Conservation (phyloP, 2,113 vertebrate species). For the Sorex araneus region DNA sequence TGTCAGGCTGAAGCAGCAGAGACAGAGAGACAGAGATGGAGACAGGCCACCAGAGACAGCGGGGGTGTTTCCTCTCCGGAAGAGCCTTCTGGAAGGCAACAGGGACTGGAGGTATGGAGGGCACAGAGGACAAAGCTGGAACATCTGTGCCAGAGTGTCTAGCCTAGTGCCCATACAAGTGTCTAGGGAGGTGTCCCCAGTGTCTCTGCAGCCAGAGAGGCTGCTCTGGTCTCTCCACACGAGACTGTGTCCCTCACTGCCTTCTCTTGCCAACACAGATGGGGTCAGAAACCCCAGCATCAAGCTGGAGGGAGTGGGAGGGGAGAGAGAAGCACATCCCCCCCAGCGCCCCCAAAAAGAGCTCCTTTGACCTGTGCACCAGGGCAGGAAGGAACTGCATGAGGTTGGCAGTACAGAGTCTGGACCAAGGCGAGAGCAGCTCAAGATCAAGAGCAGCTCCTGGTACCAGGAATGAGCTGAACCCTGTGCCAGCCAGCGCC, state of each 20-base stretch:
- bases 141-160: background rate
- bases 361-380: too few relatives aligned
- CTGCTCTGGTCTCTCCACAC: too few relatives aligned
- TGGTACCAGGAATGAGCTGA: too few relatives aligned
- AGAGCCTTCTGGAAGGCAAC: background rate
- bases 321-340: background rate
- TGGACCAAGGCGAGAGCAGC: too few relatives aligned
- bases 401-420: too few relatives aligned
- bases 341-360: background rate
- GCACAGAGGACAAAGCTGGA: background rate
- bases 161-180: fast-evolving
- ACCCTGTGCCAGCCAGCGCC: too few relatives aligned
- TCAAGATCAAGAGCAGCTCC: too few relatives aligned
- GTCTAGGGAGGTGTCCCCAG: background rate
- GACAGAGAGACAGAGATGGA: background rate
- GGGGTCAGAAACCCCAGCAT: background rate
- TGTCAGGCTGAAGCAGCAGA: background rate
- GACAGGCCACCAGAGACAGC: background rate
- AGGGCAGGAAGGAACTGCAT: background rate
- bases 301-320: background rate
- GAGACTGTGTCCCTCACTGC: background rate
- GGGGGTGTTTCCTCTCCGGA: background rate
- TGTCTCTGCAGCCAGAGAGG: background rate
- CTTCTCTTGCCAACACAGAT: too few relatives aligned
- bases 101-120: background rate